Base-by-base conservation (phyloP, 2,113 vertebrate species). In the Cynoglossus semilaevis region DNA sequence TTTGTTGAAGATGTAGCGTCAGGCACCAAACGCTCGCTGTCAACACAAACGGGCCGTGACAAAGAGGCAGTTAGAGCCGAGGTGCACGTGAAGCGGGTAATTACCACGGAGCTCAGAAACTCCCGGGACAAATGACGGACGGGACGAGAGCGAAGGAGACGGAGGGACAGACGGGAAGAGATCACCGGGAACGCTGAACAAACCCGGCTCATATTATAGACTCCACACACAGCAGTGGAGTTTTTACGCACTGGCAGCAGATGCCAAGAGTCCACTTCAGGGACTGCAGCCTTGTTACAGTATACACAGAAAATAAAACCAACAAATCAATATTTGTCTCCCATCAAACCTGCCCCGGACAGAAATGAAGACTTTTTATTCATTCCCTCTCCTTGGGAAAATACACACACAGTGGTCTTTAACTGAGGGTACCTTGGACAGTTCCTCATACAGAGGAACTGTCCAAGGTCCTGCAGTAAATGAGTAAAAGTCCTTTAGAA, bases 71-170 rank as follows among this genome's bases (percentile, higher is more conserved):
- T 70, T 80, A 75, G 81, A 87, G 85, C 85, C 81, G 84, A 85
- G 83, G 83, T 85, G 85, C 87, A 87, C 88, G 86, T 83, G 83
- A 78, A 82, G 74, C 54, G 62, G 67, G 85, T 89, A 90, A 90
- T 90, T 90, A 29, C 22, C 83, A 80, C 71, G 79, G 58, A 78
- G 81, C 74, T 88, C 76, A 69, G 63, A 83, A 84, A 77, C 81
- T 79, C 80, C 60, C 29, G 74, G 76, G 82, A 84, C 63, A 81
- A 79, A 83, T 83, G 79, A 83, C 56, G 64, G 85, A 79, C 79
- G 79, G 76, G 79, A 85, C 80, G 85, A 86, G 81, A 87, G 87
- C 72, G 79, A 82, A 79, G 52, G 62, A 74, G 70, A 63, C 58
- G 22, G 1, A 4, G 53, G 15, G 52, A 74, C 80, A 74, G 75